Conservation (phyloP, 2,888 invertebrate genomes). For the Galeruca laticollis region DNA sequence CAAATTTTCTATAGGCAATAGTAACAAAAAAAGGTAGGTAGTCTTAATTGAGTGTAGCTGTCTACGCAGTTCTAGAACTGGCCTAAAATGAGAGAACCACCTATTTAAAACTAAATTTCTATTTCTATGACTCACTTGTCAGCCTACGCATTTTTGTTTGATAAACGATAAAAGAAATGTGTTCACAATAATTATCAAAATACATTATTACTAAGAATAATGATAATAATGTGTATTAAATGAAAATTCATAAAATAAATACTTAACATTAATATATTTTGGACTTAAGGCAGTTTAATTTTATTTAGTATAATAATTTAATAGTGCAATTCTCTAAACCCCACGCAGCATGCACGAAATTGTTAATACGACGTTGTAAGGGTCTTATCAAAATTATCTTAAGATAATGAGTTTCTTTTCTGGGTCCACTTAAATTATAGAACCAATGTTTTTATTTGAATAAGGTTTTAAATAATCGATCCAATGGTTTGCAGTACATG, state of each 20-base stretch:
- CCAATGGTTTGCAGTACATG: too few relatives aligned
- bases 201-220: not conserved
- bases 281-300: not conserved
- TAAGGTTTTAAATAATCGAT: too few relatives aligned
- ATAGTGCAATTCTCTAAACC: too few relatives aligned
- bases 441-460: too few relatives aligned
- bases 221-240: not conserved
- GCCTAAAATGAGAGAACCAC: conserved; percentile 10
- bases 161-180: not conserved
- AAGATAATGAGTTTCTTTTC: too few relatives aligned
- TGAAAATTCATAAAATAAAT: not conserved
- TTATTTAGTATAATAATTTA: not conserved
- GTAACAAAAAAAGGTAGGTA: too few relatives aligned
- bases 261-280: not conserved
- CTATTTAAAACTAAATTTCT: conserved; percentile 12
- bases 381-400: too few relatives aligned
- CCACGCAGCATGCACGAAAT: too few relatives aligned
- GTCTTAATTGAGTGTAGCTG: too few relatives aligned
- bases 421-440: too few relatives aligned
- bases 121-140: conserved; percentile 15
- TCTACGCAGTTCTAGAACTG: not conserved
- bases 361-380: too few relatives aligned
- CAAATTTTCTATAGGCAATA: too few relatives aligned
- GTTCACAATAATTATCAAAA: conserved; percentile 4
- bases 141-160: conserved; percentile 9